Base-by-base conservation (phyloP, 2,113 vertebrate species). In the Marmota flaviventris region DNA sequence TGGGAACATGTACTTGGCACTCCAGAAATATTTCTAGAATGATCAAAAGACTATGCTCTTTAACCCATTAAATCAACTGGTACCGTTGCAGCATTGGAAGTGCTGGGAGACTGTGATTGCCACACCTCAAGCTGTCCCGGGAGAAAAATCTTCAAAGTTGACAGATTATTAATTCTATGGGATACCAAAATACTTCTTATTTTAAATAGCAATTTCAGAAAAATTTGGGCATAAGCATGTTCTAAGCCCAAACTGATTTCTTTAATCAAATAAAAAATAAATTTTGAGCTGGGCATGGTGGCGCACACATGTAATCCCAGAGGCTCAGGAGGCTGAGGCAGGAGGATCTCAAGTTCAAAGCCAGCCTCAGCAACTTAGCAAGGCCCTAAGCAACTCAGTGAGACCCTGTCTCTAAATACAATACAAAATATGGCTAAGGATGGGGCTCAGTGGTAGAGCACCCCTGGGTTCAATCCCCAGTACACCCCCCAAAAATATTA, bases 181-280 rank as follows among this genome's bases (percentile, higher is more conserved):
- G 25, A 63, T 34, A 53, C 25, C 39, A 77, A 92, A 89, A 39
- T 16, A 67, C 42, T 90, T 83, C 24, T 56, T 77, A 85, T 73
- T 73, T 82, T 89, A 96, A 91, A 56, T n/a, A 93, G 73, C 45
- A 58, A 77, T 86, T 95, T 96, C 17, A 82, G 77, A 37, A 77
- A 84, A 93, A 22, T 34, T 85, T 84, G 86, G 45, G 14, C 93
- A 77, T 39, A 75, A 87, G 90, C 18, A 16, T 82, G 9, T 61
- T 81, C 11, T 75, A 84, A 95, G 61, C 77, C 42, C 78, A 93
- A 78, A 67, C 27, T 94, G 25, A 63, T 53, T 94, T 95, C 29
- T 83, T 85, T 77, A 56, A 61, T 85, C 42, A 79, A 79, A 63
- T 25, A 25, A 63, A 63, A 63, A 63, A 27, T 63, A 63, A 63